These are phyloP conservation scores for Propsilocerus akamusi DNA, from an alignment of 1,140 invertebrate species.

Conservation along the genomic window DNA sequence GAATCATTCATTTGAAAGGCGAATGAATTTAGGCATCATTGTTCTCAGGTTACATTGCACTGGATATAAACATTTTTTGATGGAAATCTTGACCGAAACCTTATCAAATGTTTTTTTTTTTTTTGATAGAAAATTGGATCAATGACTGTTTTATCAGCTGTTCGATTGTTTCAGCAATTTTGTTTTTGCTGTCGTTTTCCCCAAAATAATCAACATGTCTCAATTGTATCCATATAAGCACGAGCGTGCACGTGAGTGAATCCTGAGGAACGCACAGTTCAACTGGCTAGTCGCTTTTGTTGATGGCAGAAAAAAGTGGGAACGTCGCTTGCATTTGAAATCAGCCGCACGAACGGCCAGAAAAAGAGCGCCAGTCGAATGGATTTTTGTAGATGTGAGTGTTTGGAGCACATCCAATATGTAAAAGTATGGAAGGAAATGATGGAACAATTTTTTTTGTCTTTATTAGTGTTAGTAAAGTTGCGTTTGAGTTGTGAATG, in stretches of 20 bases:
- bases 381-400: neutral
- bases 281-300: neutral
- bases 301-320: neutral
- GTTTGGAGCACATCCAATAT: neutral
- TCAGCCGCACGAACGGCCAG: neutral
- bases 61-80: no score
- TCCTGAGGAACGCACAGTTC: neutral
- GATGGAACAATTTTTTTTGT: neutral
- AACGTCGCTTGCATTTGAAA: slow-evolving; percentile 2
- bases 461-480: neutral
- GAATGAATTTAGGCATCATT: no score
- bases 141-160: no score
- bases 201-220: no score
- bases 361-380: neutral
- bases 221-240: no score
- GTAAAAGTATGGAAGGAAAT: neutral
- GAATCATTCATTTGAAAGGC: neutral
- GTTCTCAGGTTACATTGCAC: no score
- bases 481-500: neutral
- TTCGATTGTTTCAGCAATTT: no score
- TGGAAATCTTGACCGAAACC: no score
- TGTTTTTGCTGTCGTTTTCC: no score
- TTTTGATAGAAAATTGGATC: no score
- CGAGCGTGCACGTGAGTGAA: no score
- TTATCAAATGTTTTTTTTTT: no score